These are phyloP conservation scores for Procambarus clarkii DNA, from an alignment of 1,140 invertebrate species.

Conservation along the genomic window DNA sequence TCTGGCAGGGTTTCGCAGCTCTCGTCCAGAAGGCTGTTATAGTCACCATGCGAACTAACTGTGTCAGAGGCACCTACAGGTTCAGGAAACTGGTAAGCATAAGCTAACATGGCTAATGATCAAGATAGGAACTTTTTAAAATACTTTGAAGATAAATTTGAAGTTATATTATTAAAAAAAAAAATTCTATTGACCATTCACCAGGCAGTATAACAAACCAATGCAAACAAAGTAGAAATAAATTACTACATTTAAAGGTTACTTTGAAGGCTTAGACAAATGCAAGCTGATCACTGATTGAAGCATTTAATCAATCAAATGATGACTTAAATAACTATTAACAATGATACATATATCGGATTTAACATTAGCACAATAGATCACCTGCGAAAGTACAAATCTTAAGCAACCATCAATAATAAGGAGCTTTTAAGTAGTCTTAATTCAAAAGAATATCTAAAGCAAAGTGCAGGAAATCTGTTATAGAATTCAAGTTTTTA, in stretches of 20 bases:
- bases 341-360: too few relatives aligned
- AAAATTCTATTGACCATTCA: background rate
- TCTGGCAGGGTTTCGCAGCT: constrained; percentile 48
- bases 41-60: constrained; percentile 66
- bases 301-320: too few relatives aligned
- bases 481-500: too few relatives aligned
- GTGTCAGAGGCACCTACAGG: constrained; percentile 65
- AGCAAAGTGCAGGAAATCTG: too few relatives aligned
- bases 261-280: background rate
- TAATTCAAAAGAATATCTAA: too few relatives aligned
- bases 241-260: background rate
- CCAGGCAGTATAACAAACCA: background rate
- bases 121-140: constrained; percentile 15
- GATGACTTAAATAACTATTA: too few relatives aligned
- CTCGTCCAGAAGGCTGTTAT: constrained; percentile 64
- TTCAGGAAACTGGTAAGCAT: background rate
- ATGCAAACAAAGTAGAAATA: background rate
- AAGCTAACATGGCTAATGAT: constrained; percentile 22
- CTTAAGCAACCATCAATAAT: too few relatives aligned
- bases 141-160: constrained; percentile 1
- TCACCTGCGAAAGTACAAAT: too few relatives aligned
- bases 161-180: too few relatives aligned
- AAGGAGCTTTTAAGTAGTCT: too few relatives aligned
- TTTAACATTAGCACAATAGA: too few relatives aligned
- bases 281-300: background rate